A percentile compares a stretch with the other conserved stretches of the same genome.
phyloP scores from a whole-genome alignment of 2,113 vertebrate species.

The Axis porcinus region DNA sequence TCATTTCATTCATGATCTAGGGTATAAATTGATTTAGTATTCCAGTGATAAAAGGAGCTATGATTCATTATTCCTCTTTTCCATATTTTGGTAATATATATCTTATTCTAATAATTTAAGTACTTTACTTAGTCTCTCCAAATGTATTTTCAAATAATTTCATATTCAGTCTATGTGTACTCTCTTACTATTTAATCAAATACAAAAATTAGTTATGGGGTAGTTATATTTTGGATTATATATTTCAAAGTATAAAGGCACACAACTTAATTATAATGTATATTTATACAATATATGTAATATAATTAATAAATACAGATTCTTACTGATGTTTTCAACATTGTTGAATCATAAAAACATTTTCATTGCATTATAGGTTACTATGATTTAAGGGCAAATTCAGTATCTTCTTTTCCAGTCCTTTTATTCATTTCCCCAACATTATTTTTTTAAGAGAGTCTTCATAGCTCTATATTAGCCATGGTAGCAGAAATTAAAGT shows the following conservation, averaged over 20 bases:
- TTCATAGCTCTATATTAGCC: background rate
- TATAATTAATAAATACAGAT: background rate
- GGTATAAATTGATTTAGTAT: background rate
- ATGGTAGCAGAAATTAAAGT: background rate
- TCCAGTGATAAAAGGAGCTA: background rate
- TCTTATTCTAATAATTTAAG: slow-evolving; percentile 2
- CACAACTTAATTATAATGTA: background rate
- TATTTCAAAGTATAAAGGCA: background rate
- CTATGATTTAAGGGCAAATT: background rate
- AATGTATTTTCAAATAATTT: slow-evolving; percentile 41
- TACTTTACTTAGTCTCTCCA: background rate
- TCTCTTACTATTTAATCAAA: slow-evolving; percentile 11
- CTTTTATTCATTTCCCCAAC: background rate
- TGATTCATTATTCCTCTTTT: background rate
- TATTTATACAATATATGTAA: background rate
- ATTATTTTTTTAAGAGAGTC: background rate
- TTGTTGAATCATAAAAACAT: background rate
- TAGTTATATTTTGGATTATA: background rate
- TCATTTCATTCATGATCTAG: background rate
- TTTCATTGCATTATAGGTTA: background rate
- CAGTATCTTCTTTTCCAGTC: background rate
- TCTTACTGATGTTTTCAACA: background rate
- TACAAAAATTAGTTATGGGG: background rate
- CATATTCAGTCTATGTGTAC: background rate
- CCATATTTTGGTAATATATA: background rate